Evolutionary conservation across 1,140 invertebrate species (phyloP).

Genomic region (Colletes latitarsis): DNA sequence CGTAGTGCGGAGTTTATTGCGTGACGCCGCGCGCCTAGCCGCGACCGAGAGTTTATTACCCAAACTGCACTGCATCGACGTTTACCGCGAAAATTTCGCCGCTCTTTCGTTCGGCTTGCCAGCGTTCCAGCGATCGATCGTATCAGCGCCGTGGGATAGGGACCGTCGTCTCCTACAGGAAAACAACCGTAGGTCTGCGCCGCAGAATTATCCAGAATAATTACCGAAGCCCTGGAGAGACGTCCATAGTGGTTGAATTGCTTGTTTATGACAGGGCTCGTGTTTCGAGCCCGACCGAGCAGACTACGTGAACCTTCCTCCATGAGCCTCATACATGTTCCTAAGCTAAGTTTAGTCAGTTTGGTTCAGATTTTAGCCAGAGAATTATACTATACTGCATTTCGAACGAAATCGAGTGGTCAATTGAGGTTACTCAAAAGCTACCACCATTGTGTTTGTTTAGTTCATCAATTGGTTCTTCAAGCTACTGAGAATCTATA

Average conservation of each 20-base stretch:
- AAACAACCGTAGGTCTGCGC: constrained; percentile 2
- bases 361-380: no score
- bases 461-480: no score
- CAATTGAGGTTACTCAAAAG: no score
- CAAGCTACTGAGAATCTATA: no score
- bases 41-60: constrained; percentile 44
- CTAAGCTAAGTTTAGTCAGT: no score
- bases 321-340: no score
- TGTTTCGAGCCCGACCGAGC: neutral
- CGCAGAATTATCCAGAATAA: constrained; percentile 8
- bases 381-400: no score
- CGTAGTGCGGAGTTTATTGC: constrained; percentile 57
- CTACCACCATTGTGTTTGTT: no score
- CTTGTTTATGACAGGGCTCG: constrained; percentile 1
- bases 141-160: constrained; percentile 15
- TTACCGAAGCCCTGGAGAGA: constrained; percentile 1
- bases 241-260: neutral
- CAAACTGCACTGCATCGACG: constrained; percentile 29
- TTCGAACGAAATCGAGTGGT: no score
- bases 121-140: constrained; percentile 9
- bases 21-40: constrained; percentile 39
- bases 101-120: neutral
- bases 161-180: constrained; percentile 2
- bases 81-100: constrained; percentile 7
- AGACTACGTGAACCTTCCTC: neutral